Conservation (phyloP, 2,888 invertebrate species). For the Acrocera orbiculus region DNA sequence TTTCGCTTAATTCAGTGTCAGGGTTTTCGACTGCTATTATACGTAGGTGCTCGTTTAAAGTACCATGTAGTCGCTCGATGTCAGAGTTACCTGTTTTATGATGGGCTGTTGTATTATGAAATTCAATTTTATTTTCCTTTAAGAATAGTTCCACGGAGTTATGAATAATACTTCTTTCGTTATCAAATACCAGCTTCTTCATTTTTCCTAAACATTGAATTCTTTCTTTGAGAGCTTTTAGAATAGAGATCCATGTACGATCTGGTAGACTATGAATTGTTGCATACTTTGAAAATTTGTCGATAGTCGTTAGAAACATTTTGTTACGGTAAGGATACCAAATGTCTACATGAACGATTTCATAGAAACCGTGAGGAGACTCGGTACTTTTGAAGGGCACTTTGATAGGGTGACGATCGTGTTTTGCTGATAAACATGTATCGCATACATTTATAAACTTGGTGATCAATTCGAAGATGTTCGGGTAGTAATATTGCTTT, state of each 20-base stretch:
- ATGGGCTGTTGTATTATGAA: constrained; percentile 6
- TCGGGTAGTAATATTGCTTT: neutral
- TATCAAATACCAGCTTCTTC: constrained; percentile 1
- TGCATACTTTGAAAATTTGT: constrained; percentile 2
- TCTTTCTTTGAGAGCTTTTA: constrained; percentile 1
- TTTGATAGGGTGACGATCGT: neutral
- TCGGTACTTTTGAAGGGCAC: neutral
- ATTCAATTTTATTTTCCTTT: constrained; percentile 3
- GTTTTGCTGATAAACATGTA: neutral
- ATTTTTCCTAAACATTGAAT: constrained; percentile 2
- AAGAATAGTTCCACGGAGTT: constrained; percentile 1
- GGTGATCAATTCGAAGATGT: neutral
- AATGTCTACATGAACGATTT: constrained; percentile 2
- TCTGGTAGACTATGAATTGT: neutral
- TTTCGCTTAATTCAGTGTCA: neutral
- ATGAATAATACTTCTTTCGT: constrained; percentile 3
- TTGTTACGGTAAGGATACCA: constrained; percentile 1
- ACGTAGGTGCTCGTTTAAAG: constrained; percentile 8
- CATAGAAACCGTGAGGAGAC: neutral
- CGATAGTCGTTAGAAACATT: constrained; percentile 1
- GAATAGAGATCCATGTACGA: constrained; percentile 1
- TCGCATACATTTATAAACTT: neutral
- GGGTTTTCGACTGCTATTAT: constrained; percentile 1
- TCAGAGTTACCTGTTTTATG: constrained; percentile 7
- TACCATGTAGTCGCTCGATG: constrained; percentile 7